Evolutionary conservation across 2,113 vertebrate genomes (phyloP).

Genomic region (Macroglossus sobrinus): DNA sequence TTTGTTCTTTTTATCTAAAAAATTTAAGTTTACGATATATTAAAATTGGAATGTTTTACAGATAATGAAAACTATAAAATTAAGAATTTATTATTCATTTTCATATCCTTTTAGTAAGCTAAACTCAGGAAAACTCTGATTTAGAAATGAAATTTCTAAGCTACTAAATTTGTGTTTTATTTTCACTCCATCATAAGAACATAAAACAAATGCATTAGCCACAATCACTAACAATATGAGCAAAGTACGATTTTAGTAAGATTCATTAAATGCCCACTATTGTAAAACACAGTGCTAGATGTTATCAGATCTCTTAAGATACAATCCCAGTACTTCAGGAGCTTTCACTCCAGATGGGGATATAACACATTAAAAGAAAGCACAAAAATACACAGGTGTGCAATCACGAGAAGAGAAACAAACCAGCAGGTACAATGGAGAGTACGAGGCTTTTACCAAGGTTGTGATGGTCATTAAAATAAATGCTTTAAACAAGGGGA

Average conservation of each 20-base stretch:
- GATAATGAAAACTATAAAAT: slow-evolving; percentile 6
- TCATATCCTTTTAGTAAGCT: background rate
- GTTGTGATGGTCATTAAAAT: background rate
- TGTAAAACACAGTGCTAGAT: background rate
- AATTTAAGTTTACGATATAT: background rate
- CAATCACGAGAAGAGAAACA: background rate
- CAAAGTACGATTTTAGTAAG: background rate
- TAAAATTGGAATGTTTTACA: background rate
- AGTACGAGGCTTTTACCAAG: background rate
- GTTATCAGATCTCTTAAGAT: background rate
- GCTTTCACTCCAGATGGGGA: background rate
- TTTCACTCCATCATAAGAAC: background rate
- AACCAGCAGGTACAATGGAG: background rate
- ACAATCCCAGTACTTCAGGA: background rate
- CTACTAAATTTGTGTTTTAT: background rate
- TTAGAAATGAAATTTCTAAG: slow-evolving; percentile 16
- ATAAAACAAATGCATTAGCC: background rate
- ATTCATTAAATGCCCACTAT: background rate
- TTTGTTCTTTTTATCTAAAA: background rate
- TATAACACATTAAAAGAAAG: background rate
- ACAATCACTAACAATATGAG: background rate
- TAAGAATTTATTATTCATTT: background rate
- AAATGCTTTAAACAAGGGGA: background rate
- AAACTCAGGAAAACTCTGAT: background rate
- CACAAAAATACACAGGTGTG: background rate